Percentiles rank a stretch among this genome's conserved stretches.
Conservation (phyloP, 2,888 invertebrate species). For the Thereva unica region DNA sequence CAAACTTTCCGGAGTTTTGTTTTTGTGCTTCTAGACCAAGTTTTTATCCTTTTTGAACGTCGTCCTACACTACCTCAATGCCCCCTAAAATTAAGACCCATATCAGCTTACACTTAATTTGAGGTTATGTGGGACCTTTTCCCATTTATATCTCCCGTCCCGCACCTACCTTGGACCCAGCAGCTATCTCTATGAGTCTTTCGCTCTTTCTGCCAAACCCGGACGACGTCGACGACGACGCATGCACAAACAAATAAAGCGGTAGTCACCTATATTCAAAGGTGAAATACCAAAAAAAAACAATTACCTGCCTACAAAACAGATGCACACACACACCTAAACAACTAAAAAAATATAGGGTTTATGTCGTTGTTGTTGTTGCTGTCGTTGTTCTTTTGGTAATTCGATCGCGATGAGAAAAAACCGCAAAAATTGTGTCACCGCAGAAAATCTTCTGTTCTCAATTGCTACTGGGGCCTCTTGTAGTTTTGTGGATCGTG, state of each 20-base stretch:
- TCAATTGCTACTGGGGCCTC: not conserved
- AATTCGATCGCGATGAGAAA: constrained; percentile 35
- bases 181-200: too few relatives aligned
- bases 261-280: too few relatives aligned
- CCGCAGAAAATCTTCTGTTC: not conserved
- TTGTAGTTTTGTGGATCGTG: too few relatives aligned
- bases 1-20: too few relatives aligned
- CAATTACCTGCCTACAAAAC: too few relatives aligned
- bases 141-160: constrained; percentile 11
- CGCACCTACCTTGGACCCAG: constrained; percentile 7
- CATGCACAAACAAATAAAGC: too few relatives aligned
- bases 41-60: not conserved
- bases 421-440: constrained; percentile 32
- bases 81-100: constrained; percentile 31
- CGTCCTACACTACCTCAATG: constrained; percentile 19
- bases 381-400: constrained; percentile 12
- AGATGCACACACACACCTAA: not conserved
- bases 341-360: not conserved
- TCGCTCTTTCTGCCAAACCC: too few relatives aligned
- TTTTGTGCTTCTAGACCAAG: too few relatives aligned
- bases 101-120: constrained; percentile 38
- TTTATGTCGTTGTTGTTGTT: constrained; percentile 12
- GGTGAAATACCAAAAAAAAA: too few relatives aligned
- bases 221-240: too few relatives aligned
- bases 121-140: constrained; percentile 35